These are phyloP conservation scores for Tetheella fluctuosa DNA, from an alignment of 2,888 invertebrate species.

Conservation along the genomic window DNA sequence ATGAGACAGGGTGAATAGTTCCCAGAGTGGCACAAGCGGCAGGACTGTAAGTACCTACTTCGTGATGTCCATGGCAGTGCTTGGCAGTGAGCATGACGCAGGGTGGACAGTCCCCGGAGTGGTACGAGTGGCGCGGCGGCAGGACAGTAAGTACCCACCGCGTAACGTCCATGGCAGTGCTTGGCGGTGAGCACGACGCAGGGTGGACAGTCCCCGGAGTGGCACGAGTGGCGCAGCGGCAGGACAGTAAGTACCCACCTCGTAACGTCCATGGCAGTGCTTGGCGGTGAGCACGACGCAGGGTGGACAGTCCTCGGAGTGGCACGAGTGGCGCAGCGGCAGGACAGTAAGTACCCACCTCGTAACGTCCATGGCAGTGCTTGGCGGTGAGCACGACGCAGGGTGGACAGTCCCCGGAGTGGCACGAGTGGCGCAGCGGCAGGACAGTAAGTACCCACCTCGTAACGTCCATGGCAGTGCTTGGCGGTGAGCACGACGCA, in stretches of 20 bases:
- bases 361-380: constrained; percentile 91
- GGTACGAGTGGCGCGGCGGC: constrained; percentile 94
- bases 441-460: constrained; percentile 78
- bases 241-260: constrained; percentile 56
- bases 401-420: constrained; percentile 90
- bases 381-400: constrained; percentile 93
- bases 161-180: constrained; percentile 91
- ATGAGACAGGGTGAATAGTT: constrained; percentile 93
- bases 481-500: constrained; percentile 90
- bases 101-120: constrained; percentile 90
- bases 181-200: constrained; percentile 93
- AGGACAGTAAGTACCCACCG: constrained; percentile 56
- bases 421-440: constrained; percentile 94
- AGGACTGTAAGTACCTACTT: constrained; percentile 56
- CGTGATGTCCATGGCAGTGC: no score
- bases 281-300: constrained; percentile 93
- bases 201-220: constrained; percentile 90
- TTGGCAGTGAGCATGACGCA: no score
- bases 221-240: constrained; percentile 94
- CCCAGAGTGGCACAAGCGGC: constrained; percentile 91
- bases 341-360: constrained; percentile 56
- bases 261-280: constrained; percentile 91
- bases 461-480: constrained; percentile 91
- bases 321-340: constrained; percentile 94
- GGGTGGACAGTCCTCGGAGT: constrained; percentile 90